phyloP scores from a whole-genome alignment of 1,140 invertebrate genomes.

The Nomia melanderi region DNA sequence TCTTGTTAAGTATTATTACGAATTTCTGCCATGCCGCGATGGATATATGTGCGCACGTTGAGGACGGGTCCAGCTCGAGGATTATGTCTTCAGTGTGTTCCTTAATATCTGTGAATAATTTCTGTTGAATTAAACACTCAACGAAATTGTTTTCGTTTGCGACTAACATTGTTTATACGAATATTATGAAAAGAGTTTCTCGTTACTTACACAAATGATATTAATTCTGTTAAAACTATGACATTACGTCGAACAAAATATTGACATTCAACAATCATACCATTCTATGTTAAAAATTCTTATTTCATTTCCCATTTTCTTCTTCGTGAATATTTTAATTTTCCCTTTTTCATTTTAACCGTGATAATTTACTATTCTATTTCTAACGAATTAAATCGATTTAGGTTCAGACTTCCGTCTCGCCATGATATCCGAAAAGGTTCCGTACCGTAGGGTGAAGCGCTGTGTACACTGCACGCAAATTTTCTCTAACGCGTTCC shows the following conservation, averaged over 20 bases:
- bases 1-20: neutral
- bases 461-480: constrained; percentile 11
- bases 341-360: too few relatives aligned
- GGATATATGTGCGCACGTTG: neutral
- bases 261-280: too few relatives aligned
- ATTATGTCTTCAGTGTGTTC: neutral
- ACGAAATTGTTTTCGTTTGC: neutral
- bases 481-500: constrained; percentile 21
- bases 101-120: neutral
- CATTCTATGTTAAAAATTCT: too few relatives aligned
- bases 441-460: neutral
- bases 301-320: too few relatives aligned
- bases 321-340: too few relatives aligned
- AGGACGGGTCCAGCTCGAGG: neutral
- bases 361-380: too few relatives aligned
- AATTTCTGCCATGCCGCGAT: neutral
- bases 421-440: neutral
- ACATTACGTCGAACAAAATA: too few relatives aligned
- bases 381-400: neutral
- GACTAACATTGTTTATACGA: neutral
- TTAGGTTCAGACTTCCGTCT: neutral
- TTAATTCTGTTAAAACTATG: too few relatives aligned
- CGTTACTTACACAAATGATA: too few relatives aligned
- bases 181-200: too few relatives aligned
- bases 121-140: too few relatives aligned